Evolutionary conservation across 2,797 vertebrate species (phyloP).

Genomic region (Cossypha dichroa): DNA sequence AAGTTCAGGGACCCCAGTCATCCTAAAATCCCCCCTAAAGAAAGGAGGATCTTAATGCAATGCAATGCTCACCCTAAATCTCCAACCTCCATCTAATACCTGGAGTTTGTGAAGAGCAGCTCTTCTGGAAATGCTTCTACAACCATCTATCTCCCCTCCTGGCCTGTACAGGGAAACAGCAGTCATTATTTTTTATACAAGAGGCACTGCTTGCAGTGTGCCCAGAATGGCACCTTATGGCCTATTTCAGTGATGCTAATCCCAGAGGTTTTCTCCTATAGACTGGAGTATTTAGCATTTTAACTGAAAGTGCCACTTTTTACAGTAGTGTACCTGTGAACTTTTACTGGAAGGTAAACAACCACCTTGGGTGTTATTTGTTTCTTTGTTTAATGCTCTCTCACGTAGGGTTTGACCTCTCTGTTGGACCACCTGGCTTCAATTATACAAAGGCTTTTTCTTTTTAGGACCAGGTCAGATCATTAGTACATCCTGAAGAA

Average conservation of each 20-base stretch:
- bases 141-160: not conserved
- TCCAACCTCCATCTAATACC: not conserved
- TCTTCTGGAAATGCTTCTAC: not conserved
- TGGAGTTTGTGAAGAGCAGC: not conserved
- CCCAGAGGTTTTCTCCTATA: not conserved
- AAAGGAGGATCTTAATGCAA: not conserved
- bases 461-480: not conserved
- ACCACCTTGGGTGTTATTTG: not conserved
- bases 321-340: not conserved
- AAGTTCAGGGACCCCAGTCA: not conserved
- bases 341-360: not conserved
- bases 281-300: not conserved
- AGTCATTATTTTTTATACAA: not conserved
- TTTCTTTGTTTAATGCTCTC: not conserved
- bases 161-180: not conserved
- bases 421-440: not conserved
- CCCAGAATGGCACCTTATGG: not conserved
- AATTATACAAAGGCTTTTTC: not conserved
- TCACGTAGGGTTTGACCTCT: not conserved
- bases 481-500: not conserved
- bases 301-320: not conserved
- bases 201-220: not conserved
- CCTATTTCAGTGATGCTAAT: not conserved
- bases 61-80: not conserved
- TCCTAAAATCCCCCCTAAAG: not conserved